Base-by-base conservation (phyloP, 2,113 vertebrate genomes). In the Dinomys branickii region DNA sequence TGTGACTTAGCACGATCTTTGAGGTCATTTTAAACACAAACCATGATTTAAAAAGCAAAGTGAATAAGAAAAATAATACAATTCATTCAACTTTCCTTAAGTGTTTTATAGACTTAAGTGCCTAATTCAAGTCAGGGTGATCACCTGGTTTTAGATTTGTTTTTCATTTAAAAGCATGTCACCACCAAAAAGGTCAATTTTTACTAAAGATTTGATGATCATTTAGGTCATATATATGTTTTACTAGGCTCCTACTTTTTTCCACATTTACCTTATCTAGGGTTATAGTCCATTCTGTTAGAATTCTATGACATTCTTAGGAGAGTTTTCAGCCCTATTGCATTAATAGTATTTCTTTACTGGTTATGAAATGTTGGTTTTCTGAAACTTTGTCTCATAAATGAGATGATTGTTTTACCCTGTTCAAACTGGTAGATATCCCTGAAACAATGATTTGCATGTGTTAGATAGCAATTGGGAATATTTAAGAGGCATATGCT, bases 1-100 rank as follows among this genome's bases (percentile, higher is more conserved):
- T 92, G n/a, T 96, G 71, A 98, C 94, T 86, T 87, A 75, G 88
- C 89, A 73, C 86, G 97, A 86, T 92, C 63, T 90, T 96, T 96
- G 61, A 94, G 58, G 71, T 95, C 56, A 84, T 96, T 97, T 93
- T 86, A 80, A 50, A 69, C 75, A 54, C 58, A 96, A 77, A 86
- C 88, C 33, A 91, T 96, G 41, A 63, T 94, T 94, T 75, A 33
- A 94, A 94, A 92, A 44, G 83, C 85, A 96, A 97, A 97, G 90
- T 69, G 17, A 69, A 69, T 96, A 33, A 92, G 22, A 95, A 89
- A 75, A 97, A 56, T 33, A 35, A 69, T 90, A 56, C 85, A 52
- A 78, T 87, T 91, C 83, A 11, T 88, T 75, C 28, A 78, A 38
- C 56, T 88, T 94, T 91, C 56, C 63, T 96, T 91, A 69, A 88